Evolutionary conservation across 2,888 invertebrate species (phyloP).

Genomic region (Lithosia quadra): DNA sequence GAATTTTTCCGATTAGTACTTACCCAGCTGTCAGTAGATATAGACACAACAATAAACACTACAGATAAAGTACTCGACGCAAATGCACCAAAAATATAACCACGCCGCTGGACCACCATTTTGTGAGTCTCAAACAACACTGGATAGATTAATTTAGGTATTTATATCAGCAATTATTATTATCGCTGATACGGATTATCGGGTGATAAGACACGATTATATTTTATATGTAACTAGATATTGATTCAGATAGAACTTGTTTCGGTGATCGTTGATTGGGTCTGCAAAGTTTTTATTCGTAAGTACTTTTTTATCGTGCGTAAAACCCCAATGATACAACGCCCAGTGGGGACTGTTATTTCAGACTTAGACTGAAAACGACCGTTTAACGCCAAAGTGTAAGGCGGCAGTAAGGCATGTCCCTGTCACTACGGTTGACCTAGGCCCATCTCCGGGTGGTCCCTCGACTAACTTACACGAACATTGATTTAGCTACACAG

Average conservation of each 20-base stretch:
- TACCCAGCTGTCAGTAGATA: constrained; percentile 82
- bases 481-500: too few species aligned
- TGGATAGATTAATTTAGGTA: constrained; percentile 31
- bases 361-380: neutral
- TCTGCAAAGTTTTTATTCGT: neutral
- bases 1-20: constrained; percentile 48
- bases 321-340: neutral
- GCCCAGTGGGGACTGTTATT: neutral
- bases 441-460: too few species aligned
- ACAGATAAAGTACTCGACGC: constrained; percentile 72
- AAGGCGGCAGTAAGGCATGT: too few species aligned
- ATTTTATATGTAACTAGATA: constrained; percentile 26
- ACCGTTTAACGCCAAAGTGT: too few species aligned
- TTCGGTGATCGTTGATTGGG: constrained; percentile 1
- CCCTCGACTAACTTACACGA: too few species aligned
- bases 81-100: constrained; percentile 78
- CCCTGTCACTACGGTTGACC: too few species aligned
- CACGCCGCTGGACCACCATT: constrained; percentile 81
- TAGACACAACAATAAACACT: constrained; percentile 69
- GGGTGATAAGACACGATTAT: constrained; percentile 36
- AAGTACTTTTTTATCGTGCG: neutral
- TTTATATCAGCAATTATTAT: constrained; percentile 45
- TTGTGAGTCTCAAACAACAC: constrained; percentile 43
- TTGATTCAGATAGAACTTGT: constrained; percentile 26
- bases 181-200: constrained; percentile 52